A percentile compares a stretch with the other conserved stretches of the same genome.
Conservation (phyloP, 2,888 invertebrate genomes). For the Punctoribates punctum region DNA sequence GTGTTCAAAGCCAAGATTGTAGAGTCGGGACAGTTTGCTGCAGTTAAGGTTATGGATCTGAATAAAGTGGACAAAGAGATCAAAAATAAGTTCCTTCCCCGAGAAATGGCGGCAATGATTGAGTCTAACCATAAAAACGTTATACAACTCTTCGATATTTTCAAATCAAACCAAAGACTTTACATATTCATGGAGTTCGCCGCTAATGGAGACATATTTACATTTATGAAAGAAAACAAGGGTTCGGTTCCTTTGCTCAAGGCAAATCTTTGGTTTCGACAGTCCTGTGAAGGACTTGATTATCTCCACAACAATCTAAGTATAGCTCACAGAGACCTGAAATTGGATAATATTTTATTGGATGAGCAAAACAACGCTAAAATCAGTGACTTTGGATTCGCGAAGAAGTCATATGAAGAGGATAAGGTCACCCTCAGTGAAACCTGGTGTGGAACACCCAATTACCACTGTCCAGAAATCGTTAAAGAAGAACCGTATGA, state of each 20-base stretch:
- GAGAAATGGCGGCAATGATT: slow-evolving; percentile 41
- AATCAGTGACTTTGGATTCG: slow-evolving; percentile 42
- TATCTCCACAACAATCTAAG: slow-evolving; percentile 41
- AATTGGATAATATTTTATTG: slow-evolving; percentile 41
- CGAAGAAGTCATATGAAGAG: not conserved
- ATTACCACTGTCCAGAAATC: slow-evolving; percentile 33
- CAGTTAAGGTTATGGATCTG: slow-evolving; percentile 43
- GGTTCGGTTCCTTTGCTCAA: slow-evolving; percentile 4
- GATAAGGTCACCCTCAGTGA: not conserved
- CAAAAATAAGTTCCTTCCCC: slow-evolving; percentile 41
- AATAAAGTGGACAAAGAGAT: slow-evolving; percentile 35
- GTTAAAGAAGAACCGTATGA: slow-evolving; percentile 5
- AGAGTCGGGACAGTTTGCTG: not conserved
- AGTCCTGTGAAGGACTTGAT: slow-evolving; percentile 12
- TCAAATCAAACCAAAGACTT: slow-evolving; percentile 30
- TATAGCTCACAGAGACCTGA: slow-evolving; percentile 43
- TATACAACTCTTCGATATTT: slow-evolving; percentile 37
- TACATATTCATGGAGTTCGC: slow-evolving; percentile 44
- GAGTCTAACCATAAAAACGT: slow-evolving; percentile 40
- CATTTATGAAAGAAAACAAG: slow-evolving; percentile 53
- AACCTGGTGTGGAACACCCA: slow-evolving; percentile 42
- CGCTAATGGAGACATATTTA: slow-evolving; percentile 55
- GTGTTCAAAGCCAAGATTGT: slow-evolving; percentile 25
- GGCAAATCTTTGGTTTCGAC: slow-evolving; percentile 33
- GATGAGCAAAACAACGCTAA: slow-evolving; percentile 7